Conservation (phyloP, 2,888 invertebrate species). For the Euspilapteryx auroguttella region DNA sequence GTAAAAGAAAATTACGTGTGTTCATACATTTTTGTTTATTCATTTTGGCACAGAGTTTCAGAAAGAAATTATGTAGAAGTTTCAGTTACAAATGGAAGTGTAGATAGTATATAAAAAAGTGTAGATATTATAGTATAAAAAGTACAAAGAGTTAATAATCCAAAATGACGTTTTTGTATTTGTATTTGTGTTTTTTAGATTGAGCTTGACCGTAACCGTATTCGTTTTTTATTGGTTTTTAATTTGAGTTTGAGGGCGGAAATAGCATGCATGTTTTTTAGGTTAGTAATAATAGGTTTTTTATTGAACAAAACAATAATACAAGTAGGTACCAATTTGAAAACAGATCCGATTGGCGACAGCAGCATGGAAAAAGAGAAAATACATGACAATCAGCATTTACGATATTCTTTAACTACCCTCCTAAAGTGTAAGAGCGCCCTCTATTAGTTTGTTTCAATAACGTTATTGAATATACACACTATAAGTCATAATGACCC, state of each 20-base stretch:
- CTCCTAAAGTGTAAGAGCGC: too few species aligned
- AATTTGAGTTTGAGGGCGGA: constrained; percentile 4
- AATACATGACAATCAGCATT: constrained; percentile 48
- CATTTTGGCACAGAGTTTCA: constrained; percentile 4
- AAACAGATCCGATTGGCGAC: constrained; percentile 41
- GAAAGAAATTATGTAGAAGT: constrained; percentile 8
- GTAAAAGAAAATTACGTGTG: too few species aligned
- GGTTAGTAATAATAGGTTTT: too few species aligned
- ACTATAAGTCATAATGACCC: too few species aligned
- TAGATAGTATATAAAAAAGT: constrained; percentile 7
- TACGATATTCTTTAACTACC: constrained; percentile 11
- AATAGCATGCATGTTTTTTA: too few species aligned
- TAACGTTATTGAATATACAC: too few species aligned
- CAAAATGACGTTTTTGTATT: constrained; percentile 52
- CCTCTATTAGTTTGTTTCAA: too few species aligned
- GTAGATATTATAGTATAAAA: too few species aligned
- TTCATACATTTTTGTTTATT: too few species aligned
- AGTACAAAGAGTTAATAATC: constrained; percentile 34
- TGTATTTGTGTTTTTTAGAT: constrained; percentile 55
- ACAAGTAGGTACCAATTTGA: constrained; percentile 44
- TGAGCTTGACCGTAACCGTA: constrained; percentile 50
- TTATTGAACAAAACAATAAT: too few species aligned
- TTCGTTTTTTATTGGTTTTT: constrained; percentile 44
- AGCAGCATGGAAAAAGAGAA: constrained; percentile 49
- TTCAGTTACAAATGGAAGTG: constrained; percentile 12